Base-by-base conservation (phyloP, 1,140 invertebrate species). In the Caenorhabditis remanei region DNA sequence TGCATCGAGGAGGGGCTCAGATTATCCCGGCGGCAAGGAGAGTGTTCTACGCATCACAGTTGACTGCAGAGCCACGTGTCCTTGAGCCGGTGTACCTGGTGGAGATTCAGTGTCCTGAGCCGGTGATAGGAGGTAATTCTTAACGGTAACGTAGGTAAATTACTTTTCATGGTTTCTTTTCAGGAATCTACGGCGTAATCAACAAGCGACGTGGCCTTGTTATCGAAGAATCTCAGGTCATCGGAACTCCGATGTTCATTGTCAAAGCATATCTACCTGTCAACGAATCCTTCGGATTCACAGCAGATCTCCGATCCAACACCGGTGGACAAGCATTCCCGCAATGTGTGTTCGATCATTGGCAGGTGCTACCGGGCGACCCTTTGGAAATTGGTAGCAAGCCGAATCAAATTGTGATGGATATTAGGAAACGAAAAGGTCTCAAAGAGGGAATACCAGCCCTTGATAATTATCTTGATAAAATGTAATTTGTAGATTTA, bases 271-370 rank as follows among this genome's bases (percentile, higher is more conserved):
- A 97, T 94, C 95, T 99, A 94, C 97, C 98, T 91, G 98, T 99
- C 92, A 99, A 98, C 93, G 97, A 99, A 94, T 99, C 97, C 43
- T 99, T 99, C 94, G 97, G 97, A 95, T 99, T 99, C 94, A 99
- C 98, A 87, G 97, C 97, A 92, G 97, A 99, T 94, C 94, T 99
- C 88, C 95, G 98, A 92, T 98, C 97, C 92, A 97, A 98, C 94
- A 99, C 98, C 87, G 97, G 97, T 90, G 98, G 98, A 65, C 98
- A 99, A 94, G 98, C 98, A 90, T 99, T 99, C 96, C 98, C 98
- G 92, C 98, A 99, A 94, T 99, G 98, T 94, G 98, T 99, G 90
- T 99, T 99, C 93, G 98, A 99, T 93, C 98, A 99, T 93, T 99
- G 98, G 98, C 97, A 99, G 94, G 94, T 99, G 84, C 94, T 99